Evolutionary conservation across 2,888 invertebrate genomes (phyloP), one percentile per base, ranked within the genome.

Genomic region (Alentia gelatinosa): DNA sequence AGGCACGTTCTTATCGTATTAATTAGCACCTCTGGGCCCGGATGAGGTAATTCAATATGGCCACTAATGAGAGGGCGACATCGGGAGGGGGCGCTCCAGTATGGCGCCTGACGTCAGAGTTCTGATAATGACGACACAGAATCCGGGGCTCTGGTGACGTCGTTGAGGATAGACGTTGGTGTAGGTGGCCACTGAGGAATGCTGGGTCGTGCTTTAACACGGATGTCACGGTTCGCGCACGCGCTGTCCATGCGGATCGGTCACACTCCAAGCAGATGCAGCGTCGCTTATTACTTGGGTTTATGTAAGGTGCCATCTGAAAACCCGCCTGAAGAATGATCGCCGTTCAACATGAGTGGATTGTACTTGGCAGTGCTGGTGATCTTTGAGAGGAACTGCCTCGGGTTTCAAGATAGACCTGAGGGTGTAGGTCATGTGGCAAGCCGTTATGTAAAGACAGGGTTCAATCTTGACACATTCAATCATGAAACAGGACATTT

Each of bases 1-100:
- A 15, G 47, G 26, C 86, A 47, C 86, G 47, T 33, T 47, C 86
- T 86, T 86, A 86, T 86, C 86, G 86, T 26, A 86, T 86, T 86
- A 86, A 86, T 86, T 86, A 86, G 50, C 86, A 47, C 42, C 86
- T 30, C 5, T 23, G 39, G 39, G 83, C 40, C 40, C 3, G 1
- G 68, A 26, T 83, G 3, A 23, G 30, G 33, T 19, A 86, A 86
- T 30, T 30, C 50, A 30, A 86, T 19, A 86, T 47, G 42, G 42
- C 30, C 86, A 30, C 42, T 86, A 86, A 86, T 86, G 86, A 86
- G 86, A 47, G 86, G 33, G 83, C n/a, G 26, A 37, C 30, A 33
- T 19, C 37, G 7, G 15, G 7, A 35, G 75, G 15, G 86, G 86
- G 86, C 42, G 26, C 1, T 4, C 9, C n/a, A 26, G 47, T 47